phyloP scores from a whole-genome alignment of 2,888 invertebrate genomes.

The Muschampia staudingeri region DNA sequence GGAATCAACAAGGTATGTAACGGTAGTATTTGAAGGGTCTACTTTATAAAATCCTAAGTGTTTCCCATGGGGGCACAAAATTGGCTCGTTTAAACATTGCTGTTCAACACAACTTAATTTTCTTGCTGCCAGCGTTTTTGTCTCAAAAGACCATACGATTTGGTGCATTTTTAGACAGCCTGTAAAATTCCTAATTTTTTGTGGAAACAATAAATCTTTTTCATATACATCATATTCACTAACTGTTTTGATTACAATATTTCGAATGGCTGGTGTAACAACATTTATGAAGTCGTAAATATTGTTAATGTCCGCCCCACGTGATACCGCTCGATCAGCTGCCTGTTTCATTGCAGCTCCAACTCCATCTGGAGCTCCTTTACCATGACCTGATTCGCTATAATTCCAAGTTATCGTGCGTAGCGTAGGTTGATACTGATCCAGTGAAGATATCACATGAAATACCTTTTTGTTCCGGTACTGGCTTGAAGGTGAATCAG shows the following conservation, averaged over 20 bases:
- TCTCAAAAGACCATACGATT: background rate
- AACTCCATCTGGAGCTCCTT: background rate
- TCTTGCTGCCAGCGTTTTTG: background rate
- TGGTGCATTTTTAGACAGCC: background rate
- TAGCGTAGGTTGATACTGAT: background rate
- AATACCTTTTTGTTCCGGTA: background rate
- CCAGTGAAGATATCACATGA: background rate
- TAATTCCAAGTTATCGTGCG: background rate
- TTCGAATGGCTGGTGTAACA: background rate
- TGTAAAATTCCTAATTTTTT: background rate
- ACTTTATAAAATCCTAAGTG: background rate
- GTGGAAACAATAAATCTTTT: conserved; percentile 1
- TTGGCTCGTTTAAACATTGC: background rate
- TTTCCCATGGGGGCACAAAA: conserved; percentile 4
- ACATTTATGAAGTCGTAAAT: background rate
- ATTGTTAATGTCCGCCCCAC: background rate
- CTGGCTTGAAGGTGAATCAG: background rate
- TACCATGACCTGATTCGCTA: background rate
- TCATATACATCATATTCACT: background rate
- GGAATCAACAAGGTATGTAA: background rate
- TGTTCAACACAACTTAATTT: background rate
- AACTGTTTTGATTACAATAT: background rate
- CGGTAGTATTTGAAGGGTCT: background rate
- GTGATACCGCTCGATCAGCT: background rate
- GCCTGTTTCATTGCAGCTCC: background rate